phyloP scores from a whole-genome alignment of 2,113 vertebrate genomes.

The Cynocephalus volans region DNA sequence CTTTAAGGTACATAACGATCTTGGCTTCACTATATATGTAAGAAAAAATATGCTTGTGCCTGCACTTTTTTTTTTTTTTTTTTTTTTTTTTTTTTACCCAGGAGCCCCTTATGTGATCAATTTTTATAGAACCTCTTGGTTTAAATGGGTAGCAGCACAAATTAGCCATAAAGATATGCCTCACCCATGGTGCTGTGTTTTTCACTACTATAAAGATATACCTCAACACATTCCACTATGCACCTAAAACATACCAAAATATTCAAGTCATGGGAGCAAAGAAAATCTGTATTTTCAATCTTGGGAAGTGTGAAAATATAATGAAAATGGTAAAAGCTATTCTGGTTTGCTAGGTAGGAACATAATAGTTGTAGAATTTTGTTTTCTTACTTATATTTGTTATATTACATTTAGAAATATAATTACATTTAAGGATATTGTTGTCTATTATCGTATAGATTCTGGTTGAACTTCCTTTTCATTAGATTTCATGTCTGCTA shows the following conservation, averaged over 20 bases:
- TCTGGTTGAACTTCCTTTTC: background rate
- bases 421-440: background rate
- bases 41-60: background rate
- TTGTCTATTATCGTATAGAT: background rate
- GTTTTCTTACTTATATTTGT: background rate
- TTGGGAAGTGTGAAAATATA: background rate
- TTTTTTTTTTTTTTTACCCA: background rate
- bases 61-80: background rate
- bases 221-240: conserved; percentile 8
- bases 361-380: background rate
- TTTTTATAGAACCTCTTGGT: background rate
- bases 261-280: background rate
- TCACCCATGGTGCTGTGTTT: background rate
- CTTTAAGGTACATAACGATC: background rate
- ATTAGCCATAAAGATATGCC: background rate
- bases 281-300: conserved; percentile 48
- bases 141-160: background rate
- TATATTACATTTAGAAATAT: background rate
- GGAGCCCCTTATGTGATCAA: background rate
- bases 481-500: background rate
- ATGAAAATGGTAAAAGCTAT: background rate
- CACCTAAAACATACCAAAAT: background rate
- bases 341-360: background rate
- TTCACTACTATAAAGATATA: conserved; percentile 25
- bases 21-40: background rate